These are phyloP conservation scores for Protosalanx chinensis DNA, from an alignment of 2,797 vertebrate species.

Conservation along the genomic window DNA sequence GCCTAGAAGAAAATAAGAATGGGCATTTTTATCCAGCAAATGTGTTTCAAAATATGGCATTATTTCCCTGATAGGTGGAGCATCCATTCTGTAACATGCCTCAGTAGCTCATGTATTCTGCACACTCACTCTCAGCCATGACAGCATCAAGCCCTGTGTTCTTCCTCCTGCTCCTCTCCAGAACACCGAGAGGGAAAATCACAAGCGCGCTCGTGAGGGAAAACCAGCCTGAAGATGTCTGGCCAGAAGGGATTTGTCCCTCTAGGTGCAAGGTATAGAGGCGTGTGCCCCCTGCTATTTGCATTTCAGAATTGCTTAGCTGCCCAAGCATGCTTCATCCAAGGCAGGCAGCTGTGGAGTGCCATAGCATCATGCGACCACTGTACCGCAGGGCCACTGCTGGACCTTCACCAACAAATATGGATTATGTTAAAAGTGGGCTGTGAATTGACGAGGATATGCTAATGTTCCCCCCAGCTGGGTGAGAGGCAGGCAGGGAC, in stretches of 20 bases:
- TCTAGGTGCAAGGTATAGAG: slow-evolving; percentile 83
- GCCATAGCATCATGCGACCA: slow-evolving; percentile 87
- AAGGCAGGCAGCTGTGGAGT: slow-evolving; percentile 85
- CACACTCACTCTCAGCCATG: slow-evolving; percentile 66
- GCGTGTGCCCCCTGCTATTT: slow-evolving; percentile 79
- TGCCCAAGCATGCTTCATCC: slow-evolving; percentile 91
- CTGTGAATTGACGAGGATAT: slow-evolving; percentile 97
- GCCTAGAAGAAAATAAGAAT: slow-evolving; percentile 36
- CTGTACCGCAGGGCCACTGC: slow-evolving; percentile 82
- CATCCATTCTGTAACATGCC: slow-evolving; percentile 70
- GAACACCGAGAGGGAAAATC: slow-evolving; percentile 75
- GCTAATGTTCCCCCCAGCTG: slow-evolving; percentile 97
- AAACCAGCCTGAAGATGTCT: slow-evolving; percentile 82
- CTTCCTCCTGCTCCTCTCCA: slow-evolving; percentile 54
- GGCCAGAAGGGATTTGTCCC: slow-evolving; percentile 95
- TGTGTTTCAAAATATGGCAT: slow-evolving; percentile 72
- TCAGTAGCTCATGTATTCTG: slow-evolving; percentile 70
- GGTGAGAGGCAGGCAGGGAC: slow-evolving; percentile 86
- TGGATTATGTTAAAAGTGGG: slow-evolving; percentile 99
- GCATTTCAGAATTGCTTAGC: slow-evolving; percentile 98
- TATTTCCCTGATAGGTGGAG: slow-evolving; percentile 72
- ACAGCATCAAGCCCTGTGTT: slow-evolving; percentile 65
- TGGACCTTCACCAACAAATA: slow-evolving; percentile 99
- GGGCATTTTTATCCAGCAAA: slow-evolving; percentile 67
- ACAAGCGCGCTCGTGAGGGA: slow-evolving; percentile 71